Conservation (phyloP, 2,113 vertebrate species). For the Platysternon megacephalum region DNA sequence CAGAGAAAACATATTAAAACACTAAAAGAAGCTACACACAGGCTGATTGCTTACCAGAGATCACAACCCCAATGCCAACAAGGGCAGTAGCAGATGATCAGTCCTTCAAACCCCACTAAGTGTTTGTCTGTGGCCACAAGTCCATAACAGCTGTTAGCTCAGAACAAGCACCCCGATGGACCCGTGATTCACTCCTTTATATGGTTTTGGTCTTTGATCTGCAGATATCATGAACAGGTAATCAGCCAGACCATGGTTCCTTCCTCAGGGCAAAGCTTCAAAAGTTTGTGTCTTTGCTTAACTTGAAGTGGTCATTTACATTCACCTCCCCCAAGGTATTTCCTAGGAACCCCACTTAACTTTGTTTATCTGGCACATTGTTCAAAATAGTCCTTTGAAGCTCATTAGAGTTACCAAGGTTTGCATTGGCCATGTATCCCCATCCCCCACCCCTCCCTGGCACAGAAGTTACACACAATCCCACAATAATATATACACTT, state of each 20-base stretch:
- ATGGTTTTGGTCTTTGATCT: neutral
- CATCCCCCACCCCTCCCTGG: fast-evolving
- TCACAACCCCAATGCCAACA: too few relatives aligned
- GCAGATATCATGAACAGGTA: neutral
- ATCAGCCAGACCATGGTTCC: neutral
- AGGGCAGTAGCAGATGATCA: too few relatives aligned
- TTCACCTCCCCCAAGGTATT: neutral
- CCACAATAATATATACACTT: too few relatives aligned
- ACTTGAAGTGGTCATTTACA: neutral
- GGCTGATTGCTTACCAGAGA: too few relatives aligned
- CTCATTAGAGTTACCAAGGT: neutral
- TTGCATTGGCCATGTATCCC: neutral
- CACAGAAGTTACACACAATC: too few relatives aligned
- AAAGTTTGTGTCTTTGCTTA: neutral
- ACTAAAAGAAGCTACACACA: neutral
- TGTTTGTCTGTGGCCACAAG: too few relatives aligned
- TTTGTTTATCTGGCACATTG: neutral
- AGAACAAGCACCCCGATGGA: too few relatives aligned
- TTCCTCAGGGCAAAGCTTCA: neutral
- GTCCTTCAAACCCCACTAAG: too few relatives aligned
- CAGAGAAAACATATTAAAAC: neutral
- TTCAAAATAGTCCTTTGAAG: too few relatives aligned
- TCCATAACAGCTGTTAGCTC: neutral
- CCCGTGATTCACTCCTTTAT: neutral
- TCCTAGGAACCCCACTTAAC: neutral